These are phyloP conservation scores for Phenganax subtilis DNA, from an alignment of 92 coral and sea anemone genomes.

Conservation along the genomic window DNA sequence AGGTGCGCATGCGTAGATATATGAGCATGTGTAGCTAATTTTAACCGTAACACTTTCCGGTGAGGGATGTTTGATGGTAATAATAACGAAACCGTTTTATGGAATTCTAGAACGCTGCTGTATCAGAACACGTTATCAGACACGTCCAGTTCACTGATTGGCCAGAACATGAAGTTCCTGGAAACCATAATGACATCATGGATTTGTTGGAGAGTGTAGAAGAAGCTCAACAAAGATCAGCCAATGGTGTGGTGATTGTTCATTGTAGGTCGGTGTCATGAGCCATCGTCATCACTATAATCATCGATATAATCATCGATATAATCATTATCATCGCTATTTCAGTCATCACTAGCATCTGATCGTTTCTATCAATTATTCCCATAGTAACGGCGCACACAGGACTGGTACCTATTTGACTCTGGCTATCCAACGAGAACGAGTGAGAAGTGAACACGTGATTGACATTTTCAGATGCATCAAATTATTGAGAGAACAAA, in stretches of 20 bases:
- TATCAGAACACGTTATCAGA: constrained; percentile 51
- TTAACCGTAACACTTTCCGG: too few relatives aligned
- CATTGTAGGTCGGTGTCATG: constrained; percentile 67
- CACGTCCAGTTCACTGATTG: constrained; percentile 91
- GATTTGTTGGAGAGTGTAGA: constrained; percentile 80
- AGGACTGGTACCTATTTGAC: constrained; percentile 66
- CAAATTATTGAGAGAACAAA: constrained; percentile 20
- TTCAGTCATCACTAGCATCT: background rate
- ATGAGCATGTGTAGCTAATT: too few relatives aligned
- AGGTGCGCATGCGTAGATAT: background rate
- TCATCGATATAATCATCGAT: background rate
- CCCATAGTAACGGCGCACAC: constrained; percentile 60
- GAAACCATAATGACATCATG: constrained; percentile 72
- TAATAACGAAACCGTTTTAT: background rate
- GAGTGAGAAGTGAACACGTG: constrained; percentile 19
- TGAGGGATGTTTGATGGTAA: background rate
- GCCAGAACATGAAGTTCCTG: constrained; percentile 83
- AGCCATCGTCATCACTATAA: constrained; percentile 14
- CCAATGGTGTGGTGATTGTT: constrained; percentile 64
- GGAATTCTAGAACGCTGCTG: constrained; percentile 57
- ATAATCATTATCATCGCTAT: background rate
- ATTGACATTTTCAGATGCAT: constrained; percentile 33
- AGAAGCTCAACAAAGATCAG: constrained; percentile 85
- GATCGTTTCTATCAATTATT: background rate
- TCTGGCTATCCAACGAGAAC: constrained; percentile 21